Conservation (phyloP, 1,140 invertebrate genomes). For the Cardiocondyla obscurior region DNA sequence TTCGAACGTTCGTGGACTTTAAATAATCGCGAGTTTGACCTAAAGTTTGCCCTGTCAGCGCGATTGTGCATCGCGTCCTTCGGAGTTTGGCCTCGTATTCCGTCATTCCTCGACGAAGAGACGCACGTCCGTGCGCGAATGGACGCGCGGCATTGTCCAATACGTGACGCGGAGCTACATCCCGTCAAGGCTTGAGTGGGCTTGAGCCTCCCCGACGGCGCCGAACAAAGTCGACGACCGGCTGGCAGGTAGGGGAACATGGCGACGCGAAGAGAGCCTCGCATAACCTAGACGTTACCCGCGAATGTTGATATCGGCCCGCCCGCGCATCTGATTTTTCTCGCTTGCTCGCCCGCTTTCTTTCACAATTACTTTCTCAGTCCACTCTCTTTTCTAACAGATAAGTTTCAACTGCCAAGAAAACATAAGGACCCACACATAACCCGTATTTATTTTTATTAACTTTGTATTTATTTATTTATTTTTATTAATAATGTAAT, state of each 20-base stretch:
- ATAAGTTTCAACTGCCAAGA: no score
- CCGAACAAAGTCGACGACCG: not conserved
- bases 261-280: not conserved
- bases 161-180: not conserved
- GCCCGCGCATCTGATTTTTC: not conserved
- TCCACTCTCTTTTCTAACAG: not conserved
- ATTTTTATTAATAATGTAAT: no score
- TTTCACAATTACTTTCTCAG: not conserved
- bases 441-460: no score
- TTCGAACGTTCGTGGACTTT: not conserved
- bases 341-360: not conserved
- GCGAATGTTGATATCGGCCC: not conserved
- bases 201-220: not conserved
- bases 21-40: no score
- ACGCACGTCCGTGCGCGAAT: not conserved
- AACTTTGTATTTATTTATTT: no score
- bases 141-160: not conserved
- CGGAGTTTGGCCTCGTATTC: no score
- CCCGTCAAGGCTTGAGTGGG: not conserved
- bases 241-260: conserved; percentile 19
- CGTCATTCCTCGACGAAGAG: not conserved
- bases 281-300: conserved; percentile 21
- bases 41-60: no score
- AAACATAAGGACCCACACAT: no score
- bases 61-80: not conserved